Evolutionary conservation across 2,113 vertebrate species (phyloP), one percentile per base, ranked within the genome.

Genomic region (Bettongia penicillata): DNA sequence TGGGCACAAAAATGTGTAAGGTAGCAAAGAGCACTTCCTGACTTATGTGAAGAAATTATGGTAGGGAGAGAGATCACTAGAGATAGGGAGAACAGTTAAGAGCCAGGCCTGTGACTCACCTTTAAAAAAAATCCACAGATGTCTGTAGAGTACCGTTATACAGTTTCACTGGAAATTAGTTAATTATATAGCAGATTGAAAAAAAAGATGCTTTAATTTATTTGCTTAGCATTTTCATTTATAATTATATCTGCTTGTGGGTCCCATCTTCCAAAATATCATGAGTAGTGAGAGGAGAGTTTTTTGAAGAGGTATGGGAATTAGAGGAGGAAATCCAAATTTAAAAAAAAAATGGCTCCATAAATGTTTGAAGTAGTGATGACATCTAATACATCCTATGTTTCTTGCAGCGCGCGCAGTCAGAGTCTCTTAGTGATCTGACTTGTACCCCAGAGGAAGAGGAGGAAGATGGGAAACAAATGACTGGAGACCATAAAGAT

Each of bases 341-440:
- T 61, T 12, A 51, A 51, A 51, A 53, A 53, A 12, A 11, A 68
- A n/a, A 37, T 68, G 23, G n/a, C 19, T 84, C n/a, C 31, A 43
- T 84, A 23, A 23, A 28, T 5, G 53, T 61, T 61, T n/a, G 1
- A 31, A 4, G 3, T 90, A 93, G 47, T 93, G 53, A 8, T 51
- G 5, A 53, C 95, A 48, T 53, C 89, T 77, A n/a, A 93, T 92
- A 92, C 50, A 91, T 91, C 96, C 22, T 92, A 93, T 91, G 0
- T 98, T 93, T 96, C 94, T 97, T 95, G 7, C 90, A 99, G 99
- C 96, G 97, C 49, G 98, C 98, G 7, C 98, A 98, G 92, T 99
- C 99, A 50, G 98, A 99, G 57, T 98, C 98, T 51, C 96, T 98
- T 51, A 99, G 98, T 89, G 99, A 99, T 95, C 96, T 99, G 93